Evolutionary conservation across 2,888 invertebrate species (phyloP), one percentile per base, ranked within the genome.

Genomic region (Teleiodes luculella): DNA sequence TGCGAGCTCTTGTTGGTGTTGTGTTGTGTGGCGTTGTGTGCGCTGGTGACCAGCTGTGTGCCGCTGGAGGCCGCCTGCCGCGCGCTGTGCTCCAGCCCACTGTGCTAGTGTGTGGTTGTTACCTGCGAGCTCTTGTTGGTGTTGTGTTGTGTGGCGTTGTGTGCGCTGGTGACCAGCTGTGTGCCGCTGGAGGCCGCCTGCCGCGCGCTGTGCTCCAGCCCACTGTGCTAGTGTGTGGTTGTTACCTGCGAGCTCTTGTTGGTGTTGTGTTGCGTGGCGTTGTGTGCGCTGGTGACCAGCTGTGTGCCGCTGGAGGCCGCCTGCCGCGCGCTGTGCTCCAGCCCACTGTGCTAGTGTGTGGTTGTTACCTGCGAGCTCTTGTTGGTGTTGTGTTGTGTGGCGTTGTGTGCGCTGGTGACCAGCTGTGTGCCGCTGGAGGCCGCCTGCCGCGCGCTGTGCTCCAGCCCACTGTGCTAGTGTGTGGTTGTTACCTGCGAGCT

Each of bases 391-490:
- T 95, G 92, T 18, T 92, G 92, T 1, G 92, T 92, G 0, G 96
- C 96, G 64, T 95, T 95, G 64, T 96, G 95, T 0, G 97, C 95
- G 0, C 98, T 95, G 0, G 96, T 94, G 62, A 98, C 94, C 66
- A 97, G 95, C 77, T 98, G 98, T 0, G 97, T 97, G 0, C 97
- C 97, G 53, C 96, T 95, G 0, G 96, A 93, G 0, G 96, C 95
- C 0, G 97, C 96, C 66, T 95, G 95, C 61, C 95, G 94, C 0
- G 97, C 96, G 61, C 95, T 95, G 69, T 92, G 91, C 88, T 76
- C 92, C 91, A n/a, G n/a, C n/a, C n/a, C n/a, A n/a, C 75, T 93
- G 91, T 11, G 92, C 84, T 28, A 82, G 83, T 1, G 96, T 95
- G 48, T 98, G 96, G 52, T 96, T 3, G 10, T 28, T 28, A 46